phyloP scores from a whole-genome alignment of 2,888 invertebrate species.

The Hyppa rectilinea region DNA sequence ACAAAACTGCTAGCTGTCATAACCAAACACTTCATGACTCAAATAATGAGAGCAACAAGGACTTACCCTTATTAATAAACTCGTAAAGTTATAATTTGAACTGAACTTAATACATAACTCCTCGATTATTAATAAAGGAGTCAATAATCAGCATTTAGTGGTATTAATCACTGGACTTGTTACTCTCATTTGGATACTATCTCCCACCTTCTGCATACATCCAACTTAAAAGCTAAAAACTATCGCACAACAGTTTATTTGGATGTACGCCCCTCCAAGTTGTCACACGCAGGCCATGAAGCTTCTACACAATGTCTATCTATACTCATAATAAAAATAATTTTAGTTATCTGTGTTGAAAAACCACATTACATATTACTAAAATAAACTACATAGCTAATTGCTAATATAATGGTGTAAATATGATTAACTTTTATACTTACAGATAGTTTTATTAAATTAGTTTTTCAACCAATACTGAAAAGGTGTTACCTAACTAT shows the following conservation, averaged over 20 bases:
- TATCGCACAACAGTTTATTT: conserved; percentile 32
- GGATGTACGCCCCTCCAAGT: conserved; percentile 18
- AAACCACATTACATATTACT: conserved; percentile 71
- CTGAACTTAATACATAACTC: not conserved
- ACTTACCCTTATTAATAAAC: not conserved
- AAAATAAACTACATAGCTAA: conserved; percentile 87
- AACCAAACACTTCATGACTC: conserved; percentile 14
- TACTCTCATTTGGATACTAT: conserved; percentile 16
- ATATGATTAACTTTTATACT: conserved; percentile 84
- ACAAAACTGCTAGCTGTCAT: conserved; percentile 56
- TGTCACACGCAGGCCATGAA: conserved; percentile 50
- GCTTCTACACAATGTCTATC: conserved; percentile 57
- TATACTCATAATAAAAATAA: conserved; percentile 65
- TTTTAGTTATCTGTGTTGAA: conserved; percentile 61
- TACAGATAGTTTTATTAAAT: conserved; percentile 82
- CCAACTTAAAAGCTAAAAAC: conserved; percentile 18
- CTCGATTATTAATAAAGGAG: not conserved
- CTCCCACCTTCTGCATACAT: conserved; percentile 13
- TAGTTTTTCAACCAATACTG: conserved; percentile 88
- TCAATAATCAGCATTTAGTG: not conserved
- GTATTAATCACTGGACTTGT: conserved; percentile 23
- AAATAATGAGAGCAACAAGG: conserved; percentile 34
- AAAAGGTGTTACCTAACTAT: conserved; percentile 85
- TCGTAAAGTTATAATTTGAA: not conserved
- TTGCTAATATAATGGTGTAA: conserved; percentile 85